phyloP scores from a whole-genome alignment of 2,113 vertebrate genomes.

The Bothrops jararaca region DNA sequence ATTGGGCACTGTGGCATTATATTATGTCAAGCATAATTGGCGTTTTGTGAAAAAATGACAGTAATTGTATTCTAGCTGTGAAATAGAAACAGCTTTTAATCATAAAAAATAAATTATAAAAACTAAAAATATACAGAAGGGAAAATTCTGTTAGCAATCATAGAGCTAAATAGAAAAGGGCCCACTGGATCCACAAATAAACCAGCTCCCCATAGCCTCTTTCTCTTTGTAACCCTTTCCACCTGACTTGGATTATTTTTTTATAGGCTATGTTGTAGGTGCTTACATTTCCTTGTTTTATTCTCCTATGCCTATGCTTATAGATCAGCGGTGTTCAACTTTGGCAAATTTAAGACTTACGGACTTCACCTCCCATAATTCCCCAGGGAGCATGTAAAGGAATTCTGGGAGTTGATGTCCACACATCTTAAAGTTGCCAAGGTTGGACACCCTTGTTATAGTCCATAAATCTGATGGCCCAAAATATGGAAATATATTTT shows the following conservation, averaged over 20 bases:
- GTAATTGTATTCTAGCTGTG: not conserved
- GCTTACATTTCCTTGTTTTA: not conserved
- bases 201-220: not conserved
- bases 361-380: not conserved
- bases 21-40: not conserved
- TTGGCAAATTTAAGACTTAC: not conserved
- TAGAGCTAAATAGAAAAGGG: not conserved
- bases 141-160: not conserved
- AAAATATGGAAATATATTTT: not conserved
- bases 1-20: not conserved
- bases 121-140: not conserved
- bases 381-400: not conserved
- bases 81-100: not conserved
- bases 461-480: not conserved
- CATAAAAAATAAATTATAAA: not conserved
- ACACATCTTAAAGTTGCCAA: not conserved
- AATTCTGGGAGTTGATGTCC: not conserved
- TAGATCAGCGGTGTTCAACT: not conserved
- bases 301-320: not conserved
- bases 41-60: not conserved
- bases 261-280: not conserved
- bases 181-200: not conserved
- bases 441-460: not conserved
- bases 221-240: not conserved
- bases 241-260: not conserved